phyloP scores from a whole-genome alignment of 2,113 vertebrate species.

The Ctenodactylus gundi region DNA sequence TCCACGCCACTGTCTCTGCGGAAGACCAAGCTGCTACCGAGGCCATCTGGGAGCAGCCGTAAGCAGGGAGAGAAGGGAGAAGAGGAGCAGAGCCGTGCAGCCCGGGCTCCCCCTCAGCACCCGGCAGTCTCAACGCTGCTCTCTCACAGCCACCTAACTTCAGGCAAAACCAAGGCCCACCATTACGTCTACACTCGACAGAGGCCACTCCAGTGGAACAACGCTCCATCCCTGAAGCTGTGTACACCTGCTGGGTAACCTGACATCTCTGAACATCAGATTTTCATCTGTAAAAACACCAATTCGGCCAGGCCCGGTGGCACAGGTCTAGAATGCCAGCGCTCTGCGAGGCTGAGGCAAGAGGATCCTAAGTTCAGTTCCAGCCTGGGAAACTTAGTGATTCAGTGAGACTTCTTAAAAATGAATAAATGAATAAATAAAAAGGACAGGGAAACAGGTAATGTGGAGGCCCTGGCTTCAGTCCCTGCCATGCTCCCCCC shows the following conservation, averaged over 20 bases:
- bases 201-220: too few species aligned
- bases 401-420: not conserved
- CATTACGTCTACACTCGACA: too few species aligned
- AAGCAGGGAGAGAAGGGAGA: not conserved
- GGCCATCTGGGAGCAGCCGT: not conserved
- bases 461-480: not conserved
- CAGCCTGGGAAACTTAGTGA: not conserved
- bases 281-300: not conserved
- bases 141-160: not conserved
- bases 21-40: not conserved
- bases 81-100: accelerated
- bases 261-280: not conserved
- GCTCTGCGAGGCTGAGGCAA: too few species aligned
- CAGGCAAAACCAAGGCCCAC: not conserved
- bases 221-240: not conserved
- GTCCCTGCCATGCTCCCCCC: not conserved
- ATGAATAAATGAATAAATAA: not conserved
- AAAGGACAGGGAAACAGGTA: not conserved
- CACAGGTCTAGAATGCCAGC: too few species aligned
- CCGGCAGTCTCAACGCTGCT: accelerated
- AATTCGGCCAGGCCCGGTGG: too few species aligned
- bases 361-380: too few species aligned
- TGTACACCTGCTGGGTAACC: not conserved
- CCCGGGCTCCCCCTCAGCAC: not conserved
- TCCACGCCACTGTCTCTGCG: too few species aligned